Conservation (phyloP, 2,888 invertebrate species). For the Synanthedon formicaeformis region DNA sequence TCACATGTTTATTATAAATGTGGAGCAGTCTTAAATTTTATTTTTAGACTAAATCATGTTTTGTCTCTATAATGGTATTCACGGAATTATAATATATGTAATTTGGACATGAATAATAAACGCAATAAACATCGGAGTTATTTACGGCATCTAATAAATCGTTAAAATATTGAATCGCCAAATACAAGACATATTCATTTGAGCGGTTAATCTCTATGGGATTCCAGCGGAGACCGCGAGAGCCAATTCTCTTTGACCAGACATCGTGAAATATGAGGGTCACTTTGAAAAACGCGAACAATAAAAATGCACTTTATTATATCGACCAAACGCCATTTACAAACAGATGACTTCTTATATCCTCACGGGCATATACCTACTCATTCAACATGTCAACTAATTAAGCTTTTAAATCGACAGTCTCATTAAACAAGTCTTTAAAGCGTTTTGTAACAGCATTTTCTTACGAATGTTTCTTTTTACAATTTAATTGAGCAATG, state of each 20-base stretch:
- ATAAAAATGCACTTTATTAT: constrained; percentile 37
- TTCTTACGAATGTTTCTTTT: not conserved
- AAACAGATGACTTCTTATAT: not conserved
- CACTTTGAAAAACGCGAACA: constrained; percentile 27
- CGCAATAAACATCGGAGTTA: constrained; percentile 2
- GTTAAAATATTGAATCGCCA: constrained; percentile 13
- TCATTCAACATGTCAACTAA: not conserved
- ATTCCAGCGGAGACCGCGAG: constrained; percentile 25
- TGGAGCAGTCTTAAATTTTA: too few species aligned
- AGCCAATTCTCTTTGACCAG: constrained; percentile 38
- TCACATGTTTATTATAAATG: too few species aligned
- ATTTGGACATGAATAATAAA: too few species aligned
- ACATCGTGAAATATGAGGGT: constrained; percentile 54
- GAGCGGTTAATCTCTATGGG: constrained; percentile 15
- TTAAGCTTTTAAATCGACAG: not conserved
- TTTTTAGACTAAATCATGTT: too few species aligned
- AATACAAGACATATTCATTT: constrained; percentile 15
- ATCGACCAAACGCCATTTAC: constrained; percentile 15
- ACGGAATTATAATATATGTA: too few species aligned
- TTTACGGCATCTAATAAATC: constrained; percentile 19
- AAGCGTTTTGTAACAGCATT: not conserved
- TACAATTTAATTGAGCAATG: not conserved
- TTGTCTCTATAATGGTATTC: too few species aligned
- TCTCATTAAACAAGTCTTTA: not conserved
- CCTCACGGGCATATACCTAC: not conserved